phyloP scores from a whole-genome alignment of 2,888 invertebrate species.

The Nomada ferruginata region DNA sequence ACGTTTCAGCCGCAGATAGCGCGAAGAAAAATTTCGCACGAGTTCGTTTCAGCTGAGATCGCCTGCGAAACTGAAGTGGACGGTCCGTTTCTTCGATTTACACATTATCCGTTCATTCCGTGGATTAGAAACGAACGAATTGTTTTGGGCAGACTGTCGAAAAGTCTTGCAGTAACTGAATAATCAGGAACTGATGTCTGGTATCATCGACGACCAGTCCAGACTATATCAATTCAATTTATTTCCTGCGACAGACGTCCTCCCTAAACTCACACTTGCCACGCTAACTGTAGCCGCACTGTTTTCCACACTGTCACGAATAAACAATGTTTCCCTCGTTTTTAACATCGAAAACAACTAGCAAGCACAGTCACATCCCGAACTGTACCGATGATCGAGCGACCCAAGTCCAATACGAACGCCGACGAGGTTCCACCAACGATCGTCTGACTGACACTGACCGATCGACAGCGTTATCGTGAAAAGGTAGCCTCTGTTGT shows the following conservation, averaged over 20 bases:
- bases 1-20: too few species aligned
- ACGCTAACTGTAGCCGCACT: neutral
- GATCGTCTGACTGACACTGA: constrained; percentile 28
- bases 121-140: too few species aligned
- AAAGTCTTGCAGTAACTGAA: too few species aligned
- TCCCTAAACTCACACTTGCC: too few species aligned
- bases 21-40: too few species aligned
- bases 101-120: too few species aligned
- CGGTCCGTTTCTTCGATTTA: too few species aligned
- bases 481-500: constrained; percentile 33
- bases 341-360: neutral
- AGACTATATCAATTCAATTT: neutral
- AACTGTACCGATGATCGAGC: neutral
- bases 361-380: neutral
- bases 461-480: neutral
- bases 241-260: neutral
- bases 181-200: neutral
- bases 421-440: constrained; percentile 7
- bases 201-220: too few species aligned
- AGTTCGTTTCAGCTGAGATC: too few species aligned
- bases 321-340: neutral
- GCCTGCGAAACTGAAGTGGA: too few species aligned
- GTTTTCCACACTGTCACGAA: neutral
- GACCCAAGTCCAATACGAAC: neutral
- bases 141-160: too few species aligned